Base-by-base conservation (phyloP, 2,113 vertebrate genomes). In the Garra rufa region DNA sequence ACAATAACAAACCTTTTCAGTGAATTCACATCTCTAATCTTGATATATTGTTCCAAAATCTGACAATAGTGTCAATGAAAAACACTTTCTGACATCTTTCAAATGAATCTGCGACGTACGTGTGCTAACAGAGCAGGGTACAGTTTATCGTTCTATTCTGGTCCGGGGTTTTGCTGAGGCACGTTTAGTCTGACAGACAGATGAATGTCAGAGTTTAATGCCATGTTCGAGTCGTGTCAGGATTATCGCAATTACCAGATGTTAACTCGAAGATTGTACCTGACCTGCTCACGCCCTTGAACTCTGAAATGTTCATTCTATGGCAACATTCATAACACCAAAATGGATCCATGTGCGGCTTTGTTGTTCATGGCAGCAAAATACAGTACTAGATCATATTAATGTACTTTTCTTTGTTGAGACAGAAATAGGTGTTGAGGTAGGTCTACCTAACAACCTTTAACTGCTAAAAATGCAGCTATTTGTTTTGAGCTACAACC, bases 281-380 rank as follows among this genome's bases (percentile, higher is more conserved):
- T 73, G 70, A 26, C 13, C 6, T 24, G 70, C 41, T 73, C 3
- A 46, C 41, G 13, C 70, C 70, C 70, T 73, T 43, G 19, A 21
- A 69, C 67, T 70, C 61, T 34, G 63, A 34, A 67, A 67, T 4
- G 7, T 67, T 67, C 0, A 5, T 70, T 41, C 38, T 43, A 26
- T 61, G 24, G 57, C 10, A 26, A 61, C 57, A 61, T 10, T 13
- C 67, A 70, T 43, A 41, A 70, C 19, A 70, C 2, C 9, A 70
- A 69, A 70, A 43, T 11, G 1, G 5, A 70, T 70, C 19, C 19
- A 43, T 13, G 67, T 70, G 67, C 4, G 38, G 34, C 67, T 43
- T 70, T 70, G 63, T 17, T 67, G 38, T 43, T 70, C 34, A n/a
- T 70, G 38, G 38, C 67, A 70, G 67, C 9, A 70, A 70, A 70